Conservation (phyloP, 1,140 invertebrate genomes). For the Portunus trituberculatus region DNA sequence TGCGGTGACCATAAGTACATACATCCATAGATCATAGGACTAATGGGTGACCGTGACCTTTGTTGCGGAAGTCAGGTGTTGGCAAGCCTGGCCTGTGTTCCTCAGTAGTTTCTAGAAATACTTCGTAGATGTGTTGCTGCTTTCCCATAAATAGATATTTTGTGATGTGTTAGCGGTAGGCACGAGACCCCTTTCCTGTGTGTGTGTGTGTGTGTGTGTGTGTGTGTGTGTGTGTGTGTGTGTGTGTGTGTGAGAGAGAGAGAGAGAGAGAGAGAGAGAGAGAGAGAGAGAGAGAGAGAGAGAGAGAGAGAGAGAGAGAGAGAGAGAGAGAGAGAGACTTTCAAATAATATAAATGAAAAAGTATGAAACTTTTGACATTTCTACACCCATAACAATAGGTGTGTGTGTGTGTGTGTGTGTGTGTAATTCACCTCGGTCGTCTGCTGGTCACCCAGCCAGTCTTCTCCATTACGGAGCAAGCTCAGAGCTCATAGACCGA, state of each 20-base stretch:
- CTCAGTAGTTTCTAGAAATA: background rate
- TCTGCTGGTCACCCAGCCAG: too few relatives aligned
- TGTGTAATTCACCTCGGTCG: too few relatives aligned
- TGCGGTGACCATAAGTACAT: background rate
- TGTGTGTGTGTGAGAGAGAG: background rate
- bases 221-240: slow-evolving; percentile 44
- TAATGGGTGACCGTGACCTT: background rate
- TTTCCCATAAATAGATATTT: background rate
- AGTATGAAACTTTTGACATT: background rate
- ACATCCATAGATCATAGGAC: background rate
- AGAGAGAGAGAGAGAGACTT: too few relatives aligned
- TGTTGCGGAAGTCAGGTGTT: background rate
- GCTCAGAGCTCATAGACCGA: too few relatives aligned
- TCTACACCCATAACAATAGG: background rate
- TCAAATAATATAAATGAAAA: too few relatives aligned
- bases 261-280: background rate
- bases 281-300: too few relatives aligned
- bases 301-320: too few relatives aligned
- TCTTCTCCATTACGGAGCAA: too few relatives aligned
- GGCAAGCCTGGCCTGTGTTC: background rate
- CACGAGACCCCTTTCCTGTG: background rate
- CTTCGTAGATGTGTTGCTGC: background rate
- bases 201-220: slow-evolving; percentile 51
- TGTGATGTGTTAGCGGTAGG: too few relatives aligned
- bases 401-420: slow-evolving; percentile 36